These are phyloP conservation scores for Lithophane socia DNA, from an alignment of 2,888 invertebrate genomes.

Conservation along the genomic window DNA sequence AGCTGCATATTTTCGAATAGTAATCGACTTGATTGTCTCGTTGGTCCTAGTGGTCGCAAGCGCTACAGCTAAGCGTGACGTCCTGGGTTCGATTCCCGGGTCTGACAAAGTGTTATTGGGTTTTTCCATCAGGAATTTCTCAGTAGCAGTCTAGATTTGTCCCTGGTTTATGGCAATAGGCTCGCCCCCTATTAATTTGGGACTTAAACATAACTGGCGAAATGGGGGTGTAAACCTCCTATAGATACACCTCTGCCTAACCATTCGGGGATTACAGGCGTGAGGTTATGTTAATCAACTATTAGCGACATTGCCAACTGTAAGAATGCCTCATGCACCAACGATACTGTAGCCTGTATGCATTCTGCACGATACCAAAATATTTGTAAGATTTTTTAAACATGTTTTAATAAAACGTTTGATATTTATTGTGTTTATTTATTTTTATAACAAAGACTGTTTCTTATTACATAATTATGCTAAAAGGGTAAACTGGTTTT, in stretches of 20 bases:
- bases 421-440: background rate
- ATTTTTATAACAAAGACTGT: constrained; percentile 20
- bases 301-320: background rate
- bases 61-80: background rate
- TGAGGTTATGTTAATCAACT: background rate
- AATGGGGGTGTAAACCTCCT: background rate
- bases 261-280: background rate
- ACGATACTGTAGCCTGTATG: constrained; percentile 11
- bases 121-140: background rate
- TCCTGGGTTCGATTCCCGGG: background rate
- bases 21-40: too few species aligned
- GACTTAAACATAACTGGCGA: background rate
- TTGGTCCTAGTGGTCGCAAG: background rate
- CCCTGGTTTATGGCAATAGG: background rate
- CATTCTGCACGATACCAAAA: constrained; percentile 31
- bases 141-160: background rate
- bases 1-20: too few species aligned
- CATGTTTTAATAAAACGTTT: constrained; percentile 41
- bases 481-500: background rate
- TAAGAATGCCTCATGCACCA: constrained; percentile 9
- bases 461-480: background rate
- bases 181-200: background rate
- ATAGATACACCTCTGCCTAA: background rate
- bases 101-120: background rate
- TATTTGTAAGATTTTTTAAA: constrained; percentile 21